Evolutionary conservation across 2,113 vertebrate genomes (phyloP).

Genomic region (Sisor rabdophorus): DNA sequence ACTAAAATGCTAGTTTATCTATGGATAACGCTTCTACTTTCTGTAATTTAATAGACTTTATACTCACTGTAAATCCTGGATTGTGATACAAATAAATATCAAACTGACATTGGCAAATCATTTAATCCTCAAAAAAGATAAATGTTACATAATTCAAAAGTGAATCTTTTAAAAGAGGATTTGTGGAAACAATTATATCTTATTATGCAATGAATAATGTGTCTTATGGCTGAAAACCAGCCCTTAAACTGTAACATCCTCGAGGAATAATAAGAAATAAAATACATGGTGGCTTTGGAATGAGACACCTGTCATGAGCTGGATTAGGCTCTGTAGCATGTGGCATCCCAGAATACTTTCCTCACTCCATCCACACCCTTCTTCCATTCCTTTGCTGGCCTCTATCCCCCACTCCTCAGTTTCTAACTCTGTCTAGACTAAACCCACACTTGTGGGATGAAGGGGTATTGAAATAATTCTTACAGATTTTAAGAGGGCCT

Average conservation of each 20-base stretch:
- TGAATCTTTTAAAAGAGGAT: not conserved
- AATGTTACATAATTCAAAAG: not conserved
- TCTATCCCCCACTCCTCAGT: constrained; percentile 32
- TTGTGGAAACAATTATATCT: not conserved
- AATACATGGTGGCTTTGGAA: constrained; percentile 39
- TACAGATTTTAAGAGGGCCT: constrained; percentile 6
- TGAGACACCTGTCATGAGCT: constrained; percentile 47
- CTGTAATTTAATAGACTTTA: not conserved
- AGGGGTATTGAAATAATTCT: constrained; percentile 34
- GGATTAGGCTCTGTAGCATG: constrained; percentile 48
- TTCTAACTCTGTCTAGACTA: constrained; percentile 48
- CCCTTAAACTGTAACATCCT: constrained; percentile 2
- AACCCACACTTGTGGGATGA: constrained; percentile 36
- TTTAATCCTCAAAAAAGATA: not conserved
- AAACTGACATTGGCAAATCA: not conserved
- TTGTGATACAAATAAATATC: not conserved
- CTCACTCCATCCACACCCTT: not conserved
- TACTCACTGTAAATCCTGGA: not conserved
- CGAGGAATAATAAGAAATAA: not conserved
- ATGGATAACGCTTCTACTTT: not conserved
- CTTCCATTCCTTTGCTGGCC: not conserved
- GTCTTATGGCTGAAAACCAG: constrained; percentile 11
- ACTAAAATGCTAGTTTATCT: not conserved
- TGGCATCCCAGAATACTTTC: constrained; percentile 14
- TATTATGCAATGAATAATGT: not conserved